Percentiles rank a stretch among this genome's conserved stretches.
Conservation (phyloP, 2,797 vertebrate species). For the Enteromius treurensis region DNA sequence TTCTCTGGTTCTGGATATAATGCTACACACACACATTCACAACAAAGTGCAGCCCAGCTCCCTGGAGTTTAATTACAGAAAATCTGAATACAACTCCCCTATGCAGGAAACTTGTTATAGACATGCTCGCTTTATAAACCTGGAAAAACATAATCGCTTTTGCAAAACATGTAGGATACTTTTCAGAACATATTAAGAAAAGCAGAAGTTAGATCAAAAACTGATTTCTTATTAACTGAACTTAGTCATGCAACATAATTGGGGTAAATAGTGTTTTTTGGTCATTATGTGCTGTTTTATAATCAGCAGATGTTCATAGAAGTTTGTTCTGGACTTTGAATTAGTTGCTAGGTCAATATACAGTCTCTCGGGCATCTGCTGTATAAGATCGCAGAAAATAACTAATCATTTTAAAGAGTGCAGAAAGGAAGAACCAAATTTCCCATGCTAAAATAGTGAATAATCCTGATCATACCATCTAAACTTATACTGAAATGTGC, state of each 20-base stretch:
- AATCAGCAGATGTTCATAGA: conserved; percentile 16
- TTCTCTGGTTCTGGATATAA: conserved; percentile 30
- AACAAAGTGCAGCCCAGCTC: conserved; percentile 24
- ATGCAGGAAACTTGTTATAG: conserved; percentile 1
- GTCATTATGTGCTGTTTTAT: conserved; percentile 1
- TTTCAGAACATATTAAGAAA: not conserved
- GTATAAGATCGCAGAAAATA: conserved; percentile 21
- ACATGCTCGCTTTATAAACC: conserved; percentile 26
- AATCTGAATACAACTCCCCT: conserved; percentile 32
- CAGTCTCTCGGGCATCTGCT: conserved; percentile 4
- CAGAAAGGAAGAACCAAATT: conserved; percentile 4
- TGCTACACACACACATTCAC: conserved; percentile 1
- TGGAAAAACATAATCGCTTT: conserved; percentile 18
- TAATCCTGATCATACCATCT: not conserved
- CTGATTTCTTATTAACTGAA: not conserved
- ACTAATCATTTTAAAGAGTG: not conserved
- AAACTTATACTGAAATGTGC: not conserved
- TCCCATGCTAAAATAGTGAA: not conserved
- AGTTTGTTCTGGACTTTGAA: not conserved
- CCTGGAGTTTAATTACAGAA: conserved; percentile 52
- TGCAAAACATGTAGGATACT: not conserved
- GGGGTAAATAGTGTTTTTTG: not conserved
- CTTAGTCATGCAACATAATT: not conserved
- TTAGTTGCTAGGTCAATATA: conserved; percentile 18
- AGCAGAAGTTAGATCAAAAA: not conserved